Percentiles rank a stretch among this genome's conserved stretches.
Conservation (phyloP, 2,113 vertebrate species). For the Antigone vipio region DNA sequence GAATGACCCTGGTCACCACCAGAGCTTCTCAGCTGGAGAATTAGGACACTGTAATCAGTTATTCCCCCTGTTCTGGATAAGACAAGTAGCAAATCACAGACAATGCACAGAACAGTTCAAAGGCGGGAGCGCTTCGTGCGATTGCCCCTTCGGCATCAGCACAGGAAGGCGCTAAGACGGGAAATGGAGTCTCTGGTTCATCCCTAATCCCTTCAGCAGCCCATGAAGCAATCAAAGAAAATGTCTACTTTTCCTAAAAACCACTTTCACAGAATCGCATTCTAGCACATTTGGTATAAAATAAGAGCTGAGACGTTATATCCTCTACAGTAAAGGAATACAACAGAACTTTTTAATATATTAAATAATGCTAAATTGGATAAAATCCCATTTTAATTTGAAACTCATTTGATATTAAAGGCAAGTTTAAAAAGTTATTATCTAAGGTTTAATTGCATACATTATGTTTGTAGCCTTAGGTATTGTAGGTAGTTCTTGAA, state of each 20-base stretch:
- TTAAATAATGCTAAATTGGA: not conserved
- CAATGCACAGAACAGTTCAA: not conserved
- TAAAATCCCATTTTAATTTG: slow-evolving; percentile 40
- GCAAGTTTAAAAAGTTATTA: slow-evolving; percentile 41
- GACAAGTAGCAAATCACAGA: not conserved
- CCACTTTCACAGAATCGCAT: not conserved
- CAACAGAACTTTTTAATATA: not conserved
- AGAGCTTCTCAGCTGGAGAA: not conserved
- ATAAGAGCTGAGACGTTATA: not conserved
- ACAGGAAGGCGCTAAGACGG: not conserved
- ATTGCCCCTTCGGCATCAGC: not conserved
- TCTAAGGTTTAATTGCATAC: slow-evolving; percentile 40
- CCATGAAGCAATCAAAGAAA: not conserved
- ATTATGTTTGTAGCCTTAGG: slow-evolving; percentile 45
- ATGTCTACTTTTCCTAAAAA: not conserved
- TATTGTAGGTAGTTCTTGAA: slow-evolving; percentile 16
- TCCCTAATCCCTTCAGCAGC: not conserved
- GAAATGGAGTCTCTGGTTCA: not conserved
- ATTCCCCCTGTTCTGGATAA: not conserved
- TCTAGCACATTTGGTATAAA: not conserved
- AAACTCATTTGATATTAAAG: slow-evolving; percentile 16
- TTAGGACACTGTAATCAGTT: not conserved
- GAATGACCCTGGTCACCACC: not conserved
- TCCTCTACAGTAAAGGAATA: not conserved
- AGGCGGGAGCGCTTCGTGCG: fast-evolving